phyloP scores from a whole-genome alignment of 2,888 invertebrate genomes.

The Spisula subtruncata region DNA sequence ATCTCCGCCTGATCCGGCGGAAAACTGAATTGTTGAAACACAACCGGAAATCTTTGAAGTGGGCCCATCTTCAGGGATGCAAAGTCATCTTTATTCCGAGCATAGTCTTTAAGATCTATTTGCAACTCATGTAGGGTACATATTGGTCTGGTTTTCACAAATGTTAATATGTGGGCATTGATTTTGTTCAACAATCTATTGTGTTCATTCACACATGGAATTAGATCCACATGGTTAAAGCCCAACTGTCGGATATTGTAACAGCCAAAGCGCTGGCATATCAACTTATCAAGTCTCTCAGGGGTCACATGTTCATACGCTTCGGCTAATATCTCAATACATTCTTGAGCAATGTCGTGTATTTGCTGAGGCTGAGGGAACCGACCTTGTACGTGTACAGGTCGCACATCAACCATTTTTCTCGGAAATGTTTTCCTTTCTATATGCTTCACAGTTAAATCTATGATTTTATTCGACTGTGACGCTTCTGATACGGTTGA shows the following conservation, averaged over 20 bases:
- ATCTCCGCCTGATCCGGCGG: slow-evolving; percentile 81
- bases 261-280: slow-evolving; percentile 76
- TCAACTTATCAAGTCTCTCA: slow-evolving; percentile 80
- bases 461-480: slow-evolving; percentile 31
- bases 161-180: slow-evolving; percentile 84
- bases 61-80: slow-evolving; percentile 83
- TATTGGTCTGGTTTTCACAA: slow-evolving; percentile 80
- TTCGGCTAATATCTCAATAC: slow-evolving; percentile 83
- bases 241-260: slow-evolving; percentile 60
- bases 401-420: slow-evolving; percentile 64
- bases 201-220: slow-evolving; percentile 81
- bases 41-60: slow-evolving; percentile 82
- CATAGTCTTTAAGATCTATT: slow-evolving; percentile 80
- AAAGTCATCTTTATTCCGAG: slow-evolving; percentile 77
- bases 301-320: slow-evolving; percentile 82
- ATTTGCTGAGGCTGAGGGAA: slow-evolving; percentile 73
- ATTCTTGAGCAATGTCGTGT: slow-evolving; percentile 81
- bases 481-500: not conserved
- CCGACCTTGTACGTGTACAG: slow-evolving; percentile 56
- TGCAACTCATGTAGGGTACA: slow-evolving; percentile 84
- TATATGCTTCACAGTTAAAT: slow-evolving; percentile 58
- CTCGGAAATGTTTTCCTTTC: slow-evolving; percentile 70
- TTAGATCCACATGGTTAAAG: slow-evolving; percentile 64
- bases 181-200: slow-evolving; percentile 74
- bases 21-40: slow-evolving; percentile 84